A percentile compares a stretch with the other conserved stretches of the same genome.
phyloP scores from a whole-genome alignment of 2,113 vertebrate genomes.

The Micronycteris hirsuta region DNA sequence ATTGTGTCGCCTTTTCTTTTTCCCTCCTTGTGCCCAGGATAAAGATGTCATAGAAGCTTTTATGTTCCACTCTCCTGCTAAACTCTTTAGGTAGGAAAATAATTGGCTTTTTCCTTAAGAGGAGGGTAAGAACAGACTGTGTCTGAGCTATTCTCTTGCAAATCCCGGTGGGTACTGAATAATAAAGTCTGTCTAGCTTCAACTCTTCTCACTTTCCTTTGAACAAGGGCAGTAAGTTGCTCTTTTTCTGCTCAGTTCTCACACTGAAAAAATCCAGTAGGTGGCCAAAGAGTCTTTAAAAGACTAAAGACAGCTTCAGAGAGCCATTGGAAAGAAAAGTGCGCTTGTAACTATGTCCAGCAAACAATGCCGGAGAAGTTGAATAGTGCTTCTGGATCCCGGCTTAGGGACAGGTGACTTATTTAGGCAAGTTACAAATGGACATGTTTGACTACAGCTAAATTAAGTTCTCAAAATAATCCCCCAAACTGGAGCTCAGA shows the following conservation, averaged over 20 bases:
- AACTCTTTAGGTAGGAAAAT: conserved; percentile 41
- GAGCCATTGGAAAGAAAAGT: conserved; percentile 28
- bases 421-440: conserved; percentile 33
- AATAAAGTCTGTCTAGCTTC: conserved; percentile 48
- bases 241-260: conserved; percentile 62
- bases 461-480: conserved; percentile 37
- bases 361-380: conserved; percentile 1
- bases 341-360: conserved; percentile 2
- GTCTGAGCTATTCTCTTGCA: conserved; percentile 62
- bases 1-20: not conserved
- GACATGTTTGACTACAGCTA: not conserved
- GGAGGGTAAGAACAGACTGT: conserved; percentile 23
- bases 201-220: conserved; percentile 36
- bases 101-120: conserved; percentile 56
- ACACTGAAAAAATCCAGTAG: conserved; percentile 56
- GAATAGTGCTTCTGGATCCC: not conserved
- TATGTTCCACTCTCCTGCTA: not conserved
- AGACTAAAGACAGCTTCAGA: conserved; percentile 31
- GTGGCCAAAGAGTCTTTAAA: conserved; percentile 54
- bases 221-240: conserved; percentile 54
- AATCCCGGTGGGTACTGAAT: conserved; percentile 53
- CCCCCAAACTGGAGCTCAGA: not conserved
- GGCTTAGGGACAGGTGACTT: conserved; percentile 50
- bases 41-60: conserved; percentile 30
- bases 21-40: not conserved